Base-by-base conservation (phyloP, 2,797 vertebrate genomes). In the Hapalemur alaotrensis region DNA sequence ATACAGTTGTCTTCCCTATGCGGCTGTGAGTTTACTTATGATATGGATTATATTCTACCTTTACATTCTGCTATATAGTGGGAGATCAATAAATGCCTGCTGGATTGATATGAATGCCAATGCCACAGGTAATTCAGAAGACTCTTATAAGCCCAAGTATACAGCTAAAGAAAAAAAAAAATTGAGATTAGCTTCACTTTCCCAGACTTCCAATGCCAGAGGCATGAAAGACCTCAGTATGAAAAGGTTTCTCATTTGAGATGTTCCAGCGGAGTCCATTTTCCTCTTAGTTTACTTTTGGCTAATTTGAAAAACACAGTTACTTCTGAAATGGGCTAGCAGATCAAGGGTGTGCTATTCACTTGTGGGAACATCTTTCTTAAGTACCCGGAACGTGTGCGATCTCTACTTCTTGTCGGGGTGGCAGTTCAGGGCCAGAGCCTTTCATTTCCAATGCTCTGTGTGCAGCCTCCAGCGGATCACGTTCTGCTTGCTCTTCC, bases 281-380 rank as follows among this genome's bases (percentile, higher is more conserved):
- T 84, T 79, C 59, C 15, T 95, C n/a, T 69, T 48, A 30, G 46
- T 78, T 91, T 85, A 63, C 61, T 95, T 95, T 95, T 94, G 43
- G 30, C 43, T 87, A 46, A 79, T 80, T 81, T 93, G 50, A 35
- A 61, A 50, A 67, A 63, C 32, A 43, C 23, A 23, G 7, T 79
- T 87, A 28, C 25, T 78, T 95, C 54, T 88, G 52, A 93, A 81
- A 80, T 52, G 46, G 52, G 81, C 25, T 1, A 67, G 35, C 25
- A 57, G 78, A 89, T 89, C 52, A 93, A 72, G 46, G 43, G 9
- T 63, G 9, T 75, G 30, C 8, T 86, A 32, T 52, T 95, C 1
- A 41, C 67, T 80, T 67, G 25, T 0, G 12, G 72, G 86, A 91
- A 80, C 2, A 0, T 78, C 38, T 89, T 73, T 94, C 5, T 93